These are phyloP conservation scores for Eptesicus fuscus DNA, from an alignment of 2,113 vertebrate species.

Conservation along the genomic window DNA sequence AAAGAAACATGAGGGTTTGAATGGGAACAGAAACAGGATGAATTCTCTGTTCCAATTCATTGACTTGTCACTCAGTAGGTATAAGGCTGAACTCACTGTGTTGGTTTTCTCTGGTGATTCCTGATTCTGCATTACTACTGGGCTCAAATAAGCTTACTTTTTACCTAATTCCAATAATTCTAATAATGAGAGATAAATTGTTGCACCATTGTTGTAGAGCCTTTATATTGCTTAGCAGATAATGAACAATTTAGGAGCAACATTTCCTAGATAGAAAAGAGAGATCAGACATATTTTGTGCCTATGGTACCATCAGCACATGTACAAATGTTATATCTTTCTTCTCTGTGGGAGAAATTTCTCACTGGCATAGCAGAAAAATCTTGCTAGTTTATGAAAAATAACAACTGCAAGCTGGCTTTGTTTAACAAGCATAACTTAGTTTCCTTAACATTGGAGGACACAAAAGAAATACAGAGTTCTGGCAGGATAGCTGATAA, in stretches of 20 bases:
- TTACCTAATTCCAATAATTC: constrained; percentile 29
- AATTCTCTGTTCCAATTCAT: constrained; percentile 32
- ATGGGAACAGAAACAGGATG: constrained; percentile 16
- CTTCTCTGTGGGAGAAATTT: constrained; percentile 24
- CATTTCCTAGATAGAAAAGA: not conserved
- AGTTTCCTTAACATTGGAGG: not conserved
- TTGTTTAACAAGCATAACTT: constrained; percentile 14
- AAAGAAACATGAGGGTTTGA: constrained; percentile 32
- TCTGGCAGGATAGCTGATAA: not conserved
- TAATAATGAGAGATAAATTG: constrained; percentile 10
- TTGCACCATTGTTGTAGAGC: not conserved
- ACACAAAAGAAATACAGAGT: not conserved
- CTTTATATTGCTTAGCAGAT: not conserved
- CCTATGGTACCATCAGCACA: not conserved
- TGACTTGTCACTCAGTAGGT: not conserved
- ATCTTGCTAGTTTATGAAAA: constrained; percentile 23
- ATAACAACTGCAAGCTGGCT: not conserved
- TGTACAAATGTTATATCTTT: not conserved
- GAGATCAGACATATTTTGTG: not conserved
- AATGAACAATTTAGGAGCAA: not conserved
- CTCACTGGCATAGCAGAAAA: not conserved
- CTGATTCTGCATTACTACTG: not conserved
- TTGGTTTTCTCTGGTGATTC: not conserved
- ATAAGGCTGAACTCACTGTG: not conserved
- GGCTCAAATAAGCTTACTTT: constrained; percentile 3